Conservation (phyloP, 2,113 vertebrate species). For the Pycnonotus jocosus region DNA sequence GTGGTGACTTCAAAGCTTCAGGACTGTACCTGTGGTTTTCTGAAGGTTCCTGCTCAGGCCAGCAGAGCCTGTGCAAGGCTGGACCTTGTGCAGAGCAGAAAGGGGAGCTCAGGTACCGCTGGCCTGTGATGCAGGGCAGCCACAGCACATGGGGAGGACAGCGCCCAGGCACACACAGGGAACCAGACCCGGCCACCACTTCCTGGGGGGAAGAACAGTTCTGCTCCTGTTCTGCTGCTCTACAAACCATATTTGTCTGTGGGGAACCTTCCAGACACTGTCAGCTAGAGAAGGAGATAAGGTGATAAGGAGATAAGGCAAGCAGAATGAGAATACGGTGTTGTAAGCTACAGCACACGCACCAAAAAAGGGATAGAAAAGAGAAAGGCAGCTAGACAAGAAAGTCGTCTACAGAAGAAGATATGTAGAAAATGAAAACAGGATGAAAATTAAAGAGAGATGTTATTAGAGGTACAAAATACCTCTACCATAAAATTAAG, state of each 20-base stretch:
- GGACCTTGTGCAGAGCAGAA: neutral
- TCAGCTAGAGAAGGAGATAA: neutral
- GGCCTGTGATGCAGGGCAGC: neutral
- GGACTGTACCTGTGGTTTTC: neutral
- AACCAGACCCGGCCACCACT: neutral
- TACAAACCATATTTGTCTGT: neutral
- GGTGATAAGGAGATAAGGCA: neutral
- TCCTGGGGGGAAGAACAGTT: neutral
- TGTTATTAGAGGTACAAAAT: neutral
- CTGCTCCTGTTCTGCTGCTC: neutral
- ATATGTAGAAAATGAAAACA: fast-evolving
- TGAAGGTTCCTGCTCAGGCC: neutral
- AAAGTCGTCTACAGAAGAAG: neutral
- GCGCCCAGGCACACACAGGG: neutral
- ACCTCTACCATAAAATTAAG: no score
- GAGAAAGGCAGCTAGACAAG: neutral
- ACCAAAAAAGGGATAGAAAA: neutral
- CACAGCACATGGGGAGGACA: fast-evolving
- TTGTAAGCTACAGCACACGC: neutral
- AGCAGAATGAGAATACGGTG: neutral
- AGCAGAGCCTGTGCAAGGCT: neutral
- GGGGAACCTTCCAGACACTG: neutral
- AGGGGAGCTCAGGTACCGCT: neutral
- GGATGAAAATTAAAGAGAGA: neutral
- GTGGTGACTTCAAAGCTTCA: neutral